Percentiles rank a stretch among this genome's conserved stretches.
Conservation (phyloP, 2,888 invertebrate genomes). For the Hydropsyche betteni region DNA sequence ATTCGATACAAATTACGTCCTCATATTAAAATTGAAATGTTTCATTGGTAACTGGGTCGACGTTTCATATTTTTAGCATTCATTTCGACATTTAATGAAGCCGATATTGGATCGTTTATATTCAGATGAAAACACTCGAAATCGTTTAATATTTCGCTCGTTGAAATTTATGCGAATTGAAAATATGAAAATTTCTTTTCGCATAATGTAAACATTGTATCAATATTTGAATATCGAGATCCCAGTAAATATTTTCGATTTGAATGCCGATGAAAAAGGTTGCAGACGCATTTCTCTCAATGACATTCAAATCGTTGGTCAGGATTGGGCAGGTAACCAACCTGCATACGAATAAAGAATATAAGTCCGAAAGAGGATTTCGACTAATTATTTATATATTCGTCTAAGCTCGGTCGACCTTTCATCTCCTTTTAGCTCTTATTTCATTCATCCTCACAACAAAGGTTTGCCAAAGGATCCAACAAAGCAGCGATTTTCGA, state of each 20-base stretch:
- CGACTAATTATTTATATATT: constrained; percentile 47
- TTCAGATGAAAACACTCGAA: too few relatives aligned
- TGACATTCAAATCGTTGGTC: too few relatives aligned
- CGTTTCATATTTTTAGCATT: constrained; percentile 14
- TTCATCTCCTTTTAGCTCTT: constrained; percentile 24
- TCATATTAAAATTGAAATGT: constrained; percentile 1
- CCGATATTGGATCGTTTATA: too few relatives aligned
- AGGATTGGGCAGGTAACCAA: constrained; percentile 9
- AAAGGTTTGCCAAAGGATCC: constrained; percentile 3
- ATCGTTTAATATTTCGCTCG: too few relatives aligned
- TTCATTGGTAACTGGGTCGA: neutral
- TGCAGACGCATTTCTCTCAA: too few relatives aligned
- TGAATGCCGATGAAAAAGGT: too few relatives aligned
- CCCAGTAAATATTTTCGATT: too few relatives aligned
- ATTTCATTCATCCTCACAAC: constrained; percentile 10
- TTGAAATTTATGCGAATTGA: too few relatives aligned
- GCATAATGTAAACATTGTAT: too few relatives aligned
- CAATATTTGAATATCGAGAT: too few relatives aligned
- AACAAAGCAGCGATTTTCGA: neutral
- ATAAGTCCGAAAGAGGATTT: constrained; percentile 31
- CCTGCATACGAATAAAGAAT: constrained; percentile 43
- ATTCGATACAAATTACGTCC: too few relatives aligned
- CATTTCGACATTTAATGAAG: neutral
- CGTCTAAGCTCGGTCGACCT: constrained; percentile 38
- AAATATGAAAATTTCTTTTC: too few relatives aligned